Percentiles rank a stretch among this genome's conserved stretches.
Evolutionary conservation across 2,888 invertebrate species (phyloP).

Genomic region (Pachydiplax longipennis): DNA sequence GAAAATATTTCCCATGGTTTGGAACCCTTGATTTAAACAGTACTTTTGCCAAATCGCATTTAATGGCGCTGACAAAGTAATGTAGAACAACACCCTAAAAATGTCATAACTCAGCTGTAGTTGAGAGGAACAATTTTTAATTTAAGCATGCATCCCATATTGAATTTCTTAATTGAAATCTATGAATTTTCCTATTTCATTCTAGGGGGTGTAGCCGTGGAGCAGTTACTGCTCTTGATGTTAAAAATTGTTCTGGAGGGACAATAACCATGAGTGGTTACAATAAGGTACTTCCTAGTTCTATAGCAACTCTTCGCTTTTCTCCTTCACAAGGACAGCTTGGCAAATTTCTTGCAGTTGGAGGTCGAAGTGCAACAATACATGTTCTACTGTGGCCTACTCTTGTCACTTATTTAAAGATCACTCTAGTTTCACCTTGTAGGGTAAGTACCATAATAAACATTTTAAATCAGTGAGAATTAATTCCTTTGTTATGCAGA

Average conservation of each 20-base stretch:
- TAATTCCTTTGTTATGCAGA: too few relatives aligned
- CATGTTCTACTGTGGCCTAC: not conserved
- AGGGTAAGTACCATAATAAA: not conserved
- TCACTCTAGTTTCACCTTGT: slow-evolving; percentile 2
- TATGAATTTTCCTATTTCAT: not conserved
- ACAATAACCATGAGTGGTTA: not conserved
- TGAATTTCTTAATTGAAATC: too few relatives aligned
- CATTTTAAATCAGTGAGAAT: too few relatives aligned
- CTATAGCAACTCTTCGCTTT: slow-evolving; percentile 2
- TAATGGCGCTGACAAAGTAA: too few relatives aligned
- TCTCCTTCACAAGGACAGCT: not conserved
- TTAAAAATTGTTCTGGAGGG: not conserved
- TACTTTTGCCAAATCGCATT: too few relatives aligned
- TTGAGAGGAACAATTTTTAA: too few relatives aligned
- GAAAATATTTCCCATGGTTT: too few relatives aligned
- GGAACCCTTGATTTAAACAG: too few relatives aligned
- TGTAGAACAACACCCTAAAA: too few relatives aligned
- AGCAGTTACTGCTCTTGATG: not conserved
- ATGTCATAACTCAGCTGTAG: too few relatives aligned
- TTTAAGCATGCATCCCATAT: too few relatives aligned
- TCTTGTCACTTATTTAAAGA: not conserved
- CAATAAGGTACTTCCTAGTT: not conserved
- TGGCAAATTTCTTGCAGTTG: slow-evolving; percentile 8
- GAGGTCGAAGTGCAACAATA: not conserved
- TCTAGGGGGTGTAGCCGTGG: slow-evolving; percentile 8